These are phyloP conservation scores for Lerista edwardsae DNA, from an alignment of 2,797 vertebrate genomes.

Conservation along the genomic window DNA sequence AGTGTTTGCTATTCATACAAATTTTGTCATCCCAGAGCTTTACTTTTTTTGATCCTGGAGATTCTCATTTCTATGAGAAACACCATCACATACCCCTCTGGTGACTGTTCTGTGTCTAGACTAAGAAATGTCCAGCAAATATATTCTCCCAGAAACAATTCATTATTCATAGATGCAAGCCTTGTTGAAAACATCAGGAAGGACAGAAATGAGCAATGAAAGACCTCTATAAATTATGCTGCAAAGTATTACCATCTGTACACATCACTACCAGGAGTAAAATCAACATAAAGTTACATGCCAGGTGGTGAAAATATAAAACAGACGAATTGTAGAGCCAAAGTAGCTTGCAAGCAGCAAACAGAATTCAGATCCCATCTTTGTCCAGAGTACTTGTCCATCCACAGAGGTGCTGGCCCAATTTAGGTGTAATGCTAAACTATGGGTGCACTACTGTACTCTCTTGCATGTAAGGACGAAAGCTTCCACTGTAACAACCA, in stretches of 20 bases:
- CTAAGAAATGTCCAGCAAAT: background rate
- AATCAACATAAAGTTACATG: background rate
- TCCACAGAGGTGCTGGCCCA: background rate
- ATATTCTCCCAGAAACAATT: no score
- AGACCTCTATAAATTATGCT: background rate
- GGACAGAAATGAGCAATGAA: background rate
- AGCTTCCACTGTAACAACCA: no score
- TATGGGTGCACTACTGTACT: no score
- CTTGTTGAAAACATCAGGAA: background rate
- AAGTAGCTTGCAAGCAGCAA: slow-evolving; percentile 21
- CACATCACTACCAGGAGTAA: background rate
- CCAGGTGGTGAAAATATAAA: background rate
- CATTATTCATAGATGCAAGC: background rate
- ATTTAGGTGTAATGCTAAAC: no score
- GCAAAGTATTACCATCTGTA: background rate
- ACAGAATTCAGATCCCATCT: slow-evolving; percentile 21
- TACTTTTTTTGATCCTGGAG: background rate
- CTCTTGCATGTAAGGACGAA: no score
- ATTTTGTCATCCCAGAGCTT: background rate
- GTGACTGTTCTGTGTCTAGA: background rate
- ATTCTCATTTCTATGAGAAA: background rate
- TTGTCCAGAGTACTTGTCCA: background rate
- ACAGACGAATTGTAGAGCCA: background rate
- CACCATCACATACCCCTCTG: background rate
- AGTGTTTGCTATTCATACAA: background rate